phyloP scores from a whole-genome alignment of 2,888 invertebrate genomes.

The Eustalomyia histrio region DNA sequence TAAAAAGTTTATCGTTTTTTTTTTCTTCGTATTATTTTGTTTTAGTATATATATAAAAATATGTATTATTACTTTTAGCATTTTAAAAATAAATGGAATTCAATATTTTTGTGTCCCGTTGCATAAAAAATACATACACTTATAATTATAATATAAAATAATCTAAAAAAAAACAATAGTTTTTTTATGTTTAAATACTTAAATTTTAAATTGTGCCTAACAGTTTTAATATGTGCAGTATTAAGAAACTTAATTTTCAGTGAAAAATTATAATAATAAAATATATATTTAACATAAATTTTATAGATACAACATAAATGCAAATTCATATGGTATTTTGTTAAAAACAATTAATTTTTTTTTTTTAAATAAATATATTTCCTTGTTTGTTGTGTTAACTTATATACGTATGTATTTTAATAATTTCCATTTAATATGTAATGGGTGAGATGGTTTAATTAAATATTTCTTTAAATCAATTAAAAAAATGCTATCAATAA shows the following conservation, averaged over 20 bases:
- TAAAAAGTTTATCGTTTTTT: conserved; percentile 45
- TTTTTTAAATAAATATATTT: not conserved
- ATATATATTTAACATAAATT: conserved; percentile 13
- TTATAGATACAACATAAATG: not conserved
- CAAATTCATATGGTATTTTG: not conserved
- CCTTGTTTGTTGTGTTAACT: conserved; percentile 6
- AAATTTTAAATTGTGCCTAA: conserved; percentile 63
- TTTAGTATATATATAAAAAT: conserved; percentile 34
- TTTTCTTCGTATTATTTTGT: conserved; percentile 10
- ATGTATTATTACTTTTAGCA: conserved; percentile 32
- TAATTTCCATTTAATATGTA: not conserved
- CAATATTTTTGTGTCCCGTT: conserved; percentile 45
- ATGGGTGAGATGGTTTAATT: not conserved
- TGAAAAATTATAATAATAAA: conserved; percentile 11
- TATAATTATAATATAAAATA: conserved; percentile 21
- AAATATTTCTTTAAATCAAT: not conserved
- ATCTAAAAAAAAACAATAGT: conserved; percentile 30
- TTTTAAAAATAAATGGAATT: conserved; percentile 32
- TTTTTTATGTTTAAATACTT: conserved; percentile 37
- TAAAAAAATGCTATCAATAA: not conserved
- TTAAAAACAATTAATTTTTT: not conserved
- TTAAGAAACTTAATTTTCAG: conserved; percentile 28
- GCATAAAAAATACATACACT: conserved; percentile 34
- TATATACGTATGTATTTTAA: not conserved
- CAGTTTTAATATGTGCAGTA: conserved; percentile 64